These are phyloP conservation scores for Dendrocopos noguchii DNA, from an alignment of 2,113 vertebrate genomes.

Conservation along the genomic window DNA sequence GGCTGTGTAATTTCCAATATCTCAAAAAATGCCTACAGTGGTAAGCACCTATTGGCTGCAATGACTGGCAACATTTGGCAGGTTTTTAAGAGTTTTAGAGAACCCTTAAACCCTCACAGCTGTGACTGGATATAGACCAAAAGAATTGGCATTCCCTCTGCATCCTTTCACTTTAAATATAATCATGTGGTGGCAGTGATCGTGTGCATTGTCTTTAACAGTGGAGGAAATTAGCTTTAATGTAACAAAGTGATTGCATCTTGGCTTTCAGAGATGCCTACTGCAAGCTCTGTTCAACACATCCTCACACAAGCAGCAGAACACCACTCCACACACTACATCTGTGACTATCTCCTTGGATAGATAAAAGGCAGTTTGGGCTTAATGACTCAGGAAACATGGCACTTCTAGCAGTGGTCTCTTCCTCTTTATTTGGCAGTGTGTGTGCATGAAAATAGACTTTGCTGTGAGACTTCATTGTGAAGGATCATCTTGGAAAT, in stretches of 20 bases:
- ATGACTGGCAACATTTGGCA: conserved; percentile 48
- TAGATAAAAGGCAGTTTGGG: not conserved
- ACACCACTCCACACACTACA: not conserved
- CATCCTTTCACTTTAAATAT: conserved; percentile 61
- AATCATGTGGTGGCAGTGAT: conserved; percentile 48
- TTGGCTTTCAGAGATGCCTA: conserved; percentile 51
- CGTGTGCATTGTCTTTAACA: conserved; percentile 36
- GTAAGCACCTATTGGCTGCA: conserved; percentile 38
- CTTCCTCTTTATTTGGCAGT: not conserved
- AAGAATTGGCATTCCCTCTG: conserved; percentile 42
- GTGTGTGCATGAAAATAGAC: not conserved
- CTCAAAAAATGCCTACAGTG: not conserved
- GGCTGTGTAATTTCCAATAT: conserved; percentile 21
- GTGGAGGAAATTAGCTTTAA: conserved; percentile 54
- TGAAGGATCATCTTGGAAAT: not conserved
- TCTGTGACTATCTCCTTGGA: not conserved
- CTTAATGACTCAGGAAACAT: not conserved
- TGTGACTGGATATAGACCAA: conserved; percentile 18
- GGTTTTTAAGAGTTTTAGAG: conserved; percentile 45
- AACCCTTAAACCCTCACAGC: conserved; percentile 53
- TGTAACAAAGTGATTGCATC: conserved; percentile 52
- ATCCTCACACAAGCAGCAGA: not conserved
- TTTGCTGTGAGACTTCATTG: not conserved
- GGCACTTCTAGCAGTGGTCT: not conserved
- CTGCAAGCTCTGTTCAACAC: not conserved